Conservation (phyloP, 2,113 vertebrate species). For the Hippocampus mohnikei region DNA sequence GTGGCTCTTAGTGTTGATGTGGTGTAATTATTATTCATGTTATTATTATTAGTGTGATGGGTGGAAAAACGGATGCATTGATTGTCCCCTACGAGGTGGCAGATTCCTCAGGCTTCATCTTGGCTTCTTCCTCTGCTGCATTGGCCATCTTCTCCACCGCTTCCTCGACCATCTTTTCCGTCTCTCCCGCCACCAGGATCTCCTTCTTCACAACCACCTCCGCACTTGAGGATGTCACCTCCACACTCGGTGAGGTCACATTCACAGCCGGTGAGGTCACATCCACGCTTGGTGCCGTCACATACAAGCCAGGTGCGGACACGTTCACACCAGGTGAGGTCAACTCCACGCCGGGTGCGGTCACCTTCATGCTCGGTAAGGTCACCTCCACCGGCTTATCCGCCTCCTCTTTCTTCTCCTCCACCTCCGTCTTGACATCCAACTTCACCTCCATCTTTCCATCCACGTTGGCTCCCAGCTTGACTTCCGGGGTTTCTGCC, state of each 20-base stretch:
- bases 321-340: background rate
- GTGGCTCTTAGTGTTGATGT: background rate
- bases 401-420: constrained; percentile 24
- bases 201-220: constrained; percentile 14
- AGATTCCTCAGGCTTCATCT: constrained; percentile 57
- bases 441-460: constrained; percentile 27
- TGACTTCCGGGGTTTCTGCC: constrained; percentile 29
- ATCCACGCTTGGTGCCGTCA: background rate
- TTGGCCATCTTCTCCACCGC: constrained; percentile 33
- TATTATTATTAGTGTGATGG: constrained; percentile 21
- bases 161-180: constrained; percentile 36
- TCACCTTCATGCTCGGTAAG: background rate
- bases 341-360: background rate
- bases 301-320: background rate
- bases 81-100: constrained; percentile 65
- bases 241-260: background rate
- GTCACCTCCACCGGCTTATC: constrained; percentile 16
- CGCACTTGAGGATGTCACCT: background rate
- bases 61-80: constrained; percentile 17
- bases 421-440: constrained; percentile 23
- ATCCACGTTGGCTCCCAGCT: constrained; percentile 20
- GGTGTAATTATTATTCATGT: background rate
- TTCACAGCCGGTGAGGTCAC: background rate
- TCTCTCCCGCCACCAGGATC: constrained; percentile 20
- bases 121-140: constrained; percentile 38